Evolutionary conservation across 2,888 invertebrate species (phyloP).

Genomic region (Drosophila conformis): DNA sequence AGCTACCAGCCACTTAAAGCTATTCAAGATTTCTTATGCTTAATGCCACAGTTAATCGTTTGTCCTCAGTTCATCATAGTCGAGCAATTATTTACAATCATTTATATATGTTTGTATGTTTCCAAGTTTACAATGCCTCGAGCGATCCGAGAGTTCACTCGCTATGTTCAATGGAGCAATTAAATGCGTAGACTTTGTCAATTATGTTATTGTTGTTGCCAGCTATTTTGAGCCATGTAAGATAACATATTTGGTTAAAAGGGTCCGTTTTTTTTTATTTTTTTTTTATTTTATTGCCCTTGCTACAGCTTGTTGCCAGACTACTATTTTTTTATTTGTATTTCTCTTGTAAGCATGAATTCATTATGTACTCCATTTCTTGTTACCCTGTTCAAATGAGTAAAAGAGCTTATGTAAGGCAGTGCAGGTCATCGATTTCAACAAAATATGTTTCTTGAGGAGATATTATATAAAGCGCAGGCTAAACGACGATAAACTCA

Average conservation of each 20-base stretch:
- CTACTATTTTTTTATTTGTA: not conserved
- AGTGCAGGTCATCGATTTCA: not conserved
- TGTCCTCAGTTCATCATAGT: conserved; percentile 1
- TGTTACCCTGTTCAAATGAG: not conserved
- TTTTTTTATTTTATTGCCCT: not conserved
- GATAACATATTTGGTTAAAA: not conserved
- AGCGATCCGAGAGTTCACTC: not conserved
- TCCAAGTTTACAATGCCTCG: not conserved
- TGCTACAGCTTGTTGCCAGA: not conserved
- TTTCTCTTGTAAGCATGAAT: not conserved
- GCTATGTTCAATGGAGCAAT: conserved; percentile 4
- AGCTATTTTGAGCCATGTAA: not conserved
- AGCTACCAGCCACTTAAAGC: not conserved
- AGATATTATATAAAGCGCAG: not conserved
- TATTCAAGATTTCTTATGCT: not conserved
- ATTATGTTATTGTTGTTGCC: not conserved
- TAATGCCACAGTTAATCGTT: not conserved
- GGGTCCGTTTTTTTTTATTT: not conserved
- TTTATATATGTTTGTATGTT: not conserved
- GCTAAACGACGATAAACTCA: not conserved
- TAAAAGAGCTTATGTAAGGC: not conserved
- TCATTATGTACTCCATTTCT: not conserved
- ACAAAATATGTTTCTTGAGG: not conserved
- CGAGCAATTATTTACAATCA: not conserved
- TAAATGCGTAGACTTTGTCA: conserved; percentile 6